Evolutionary conservation across 2,113 vertebrate genomes (phyloP).

Genomic region (Phoenicopterus ruber): DNA sequence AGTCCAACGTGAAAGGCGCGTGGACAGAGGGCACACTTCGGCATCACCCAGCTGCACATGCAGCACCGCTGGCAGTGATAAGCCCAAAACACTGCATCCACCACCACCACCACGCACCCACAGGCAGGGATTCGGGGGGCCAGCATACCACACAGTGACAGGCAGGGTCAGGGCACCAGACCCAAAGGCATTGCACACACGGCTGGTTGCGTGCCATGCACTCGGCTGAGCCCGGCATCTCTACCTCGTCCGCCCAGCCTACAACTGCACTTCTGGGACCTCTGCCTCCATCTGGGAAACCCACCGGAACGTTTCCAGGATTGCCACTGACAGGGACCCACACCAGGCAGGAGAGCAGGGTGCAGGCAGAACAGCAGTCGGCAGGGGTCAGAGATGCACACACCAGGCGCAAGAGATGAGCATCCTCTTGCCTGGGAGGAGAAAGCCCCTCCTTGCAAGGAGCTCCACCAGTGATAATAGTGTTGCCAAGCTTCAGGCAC

Average conservation of each 20-base stretch:
- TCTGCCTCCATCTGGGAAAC: neutral
- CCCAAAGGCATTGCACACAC: neutral
- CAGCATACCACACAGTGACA: neutral
- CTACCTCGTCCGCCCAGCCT: neutral
- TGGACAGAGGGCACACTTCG: accelerated
- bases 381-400: accelerated
- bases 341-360: neutral
- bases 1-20: accelerated
- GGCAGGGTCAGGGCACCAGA: neutral
- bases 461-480: neutral
- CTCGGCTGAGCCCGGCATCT: accelerated
- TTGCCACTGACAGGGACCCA: neutral
- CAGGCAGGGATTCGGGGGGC: neutral
- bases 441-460: neutral
- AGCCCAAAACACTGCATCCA: neutral
- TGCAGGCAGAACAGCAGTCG: neutral
- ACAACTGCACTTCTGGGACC: neutral
- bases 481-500: neutral
- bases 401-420: neutral
- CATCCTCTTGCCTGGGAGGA: neutral
- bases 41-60: neutral
- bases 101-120: neutral
- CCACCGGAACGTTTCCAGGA: accelerated
- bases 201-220: neutral
- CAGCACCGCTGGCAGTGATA: neutral